phyloP scores from a whole-genome alignment of 2,113 vertebrate species.

The Colistium nudipinnis region DNA sequence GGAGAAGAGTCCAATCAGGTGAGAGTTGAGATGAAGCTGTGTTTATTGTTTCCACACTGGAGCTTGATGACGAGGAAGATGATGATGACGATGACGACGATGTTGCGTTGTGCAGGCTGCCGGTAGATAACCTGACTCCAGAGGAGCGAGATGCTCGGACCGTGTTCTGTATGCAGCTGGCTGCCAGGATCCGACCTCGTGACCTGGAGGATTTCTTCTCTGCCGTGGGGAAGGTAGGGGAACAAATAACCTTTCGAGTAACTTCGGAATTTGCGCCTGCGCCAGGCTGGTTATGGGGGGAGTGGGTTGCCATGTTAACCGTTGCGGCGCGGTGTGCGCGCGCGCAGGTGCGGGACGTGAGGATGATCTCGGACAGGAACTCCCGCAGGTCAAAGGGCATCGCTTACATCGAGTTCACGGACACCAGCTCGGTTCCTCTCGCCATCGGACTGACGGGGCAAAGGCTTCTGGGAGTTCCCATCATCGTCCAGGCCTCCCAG shows the following conservation, averaged over 20 bases:
- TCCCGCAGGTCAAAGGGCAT: slow-evolving; percentile 97
- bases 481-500: slow-evolving; percentile 98
- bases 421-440: slow-evolving; percentile 94
- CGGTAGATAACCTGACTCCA: slow-evolving; percentile 93
- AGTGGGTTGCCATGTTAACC: background rate
- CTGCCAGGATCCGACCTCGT: slow-evolving; percentile 94
- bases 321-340: background rate
- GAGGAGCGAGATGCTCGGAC: slow-evolving; percentile 96
- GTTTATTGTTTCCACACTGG: background rate
- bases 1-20: slow-evolving; percentile 91
- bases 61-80: background rate
- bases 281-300: background rate
- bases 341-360: slow-evolving; percentile 92
- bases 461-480: slow-evolving; percentile 94
- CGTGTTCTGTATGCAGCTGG: slow-evolving; percentile 98
- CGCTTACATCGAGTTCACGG: slow-evolving; percentile 96
- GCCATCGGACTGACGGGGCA: slow-evolving; percentile 97
- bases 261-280: too few relatives aligned
- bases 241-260: too few relatives aligned
- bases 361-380: slow-evolving; percentile 98
- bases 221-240: slow-evolving; percentile 91
- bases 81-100: background rate
- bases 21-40: slow-evolving; percentile 11
- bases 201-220: slow-evolving; percentile 99
- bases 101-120: slow-evolving; percentile 80